These are phyloP conservation scores for Jordanella pulchra DNA, from an alignment of 2,797 vertebrate species.

Conservation along the genomic window DNA sequence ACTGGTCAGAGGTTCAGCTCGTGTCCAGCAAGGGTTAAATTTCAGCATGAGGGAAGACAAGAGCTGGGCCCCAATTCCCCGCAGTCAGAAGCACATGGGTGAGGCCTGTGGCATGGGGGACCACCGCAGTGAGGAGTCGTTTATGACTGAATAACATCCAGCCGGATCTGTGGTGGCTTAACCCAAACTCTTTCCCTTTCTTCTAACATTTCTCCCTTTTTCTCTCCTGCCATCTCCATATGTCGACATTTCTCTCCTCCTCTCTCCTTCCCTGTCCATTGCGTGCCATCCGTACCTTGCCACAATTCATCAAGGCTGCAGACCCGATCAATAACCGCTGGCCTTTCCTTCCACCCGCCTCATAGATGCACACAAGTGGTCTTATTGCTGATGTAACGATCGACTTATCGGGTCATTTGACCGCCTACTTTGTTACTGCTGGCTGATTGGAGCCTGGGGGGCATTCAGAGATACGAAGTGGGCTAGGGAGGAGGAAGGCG, in stretches of 20 bases:
- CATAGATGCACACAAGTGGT: constrained; percentile 56
- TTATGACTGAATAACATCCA: constrained; percentile 33
- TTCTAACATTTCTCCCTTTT: not conserved
- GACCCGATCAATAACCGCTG: constrained; percentile 67
- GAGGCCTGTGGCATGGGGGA: constrained; percentile 10
- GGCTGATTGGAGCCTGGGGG: constrained; percentile 51
- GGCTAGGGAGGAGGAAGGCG: constrained; percentile 20
- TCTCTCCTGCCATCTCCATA: constrained; percentile 10
- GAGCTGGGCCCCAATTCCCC: constrained; percentile 30
- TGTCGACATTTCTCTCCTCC: constrained; percentile 34
- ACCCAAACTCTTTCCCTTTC: constrained; percentile 8
- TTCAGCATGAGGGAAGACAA: constrained; percentile 50
- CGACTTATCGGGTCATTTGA: constrained; percentile 70
- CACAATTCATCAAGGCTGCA: constrained; percentile 68
- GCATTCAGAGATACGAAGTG: constrained; percentile 38
- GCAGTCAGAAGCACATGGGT: constrained; percentile 20
- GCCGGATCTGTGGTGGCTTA: constrained; percentile 10
- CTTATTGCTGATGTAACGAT: constrained; percentile 71
- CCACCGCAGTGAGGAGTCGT: constrained; percentile 10
- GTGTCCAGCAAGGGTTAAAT: constrained; percentile 66
- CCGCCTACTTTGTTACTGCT: constrained; percentile 70
- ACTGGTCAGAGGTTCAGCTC: constrained; percentile 58
- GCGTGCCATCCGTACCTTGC: constrained; percentile 40
- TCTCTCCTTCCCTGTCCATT: constrained; percentile 31
- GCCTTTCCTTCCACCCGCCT: constrained; percentile 56